Percentiles rank a stretch among this genome's conserved stretches.
These are phyloP conservation scores for Osmerus eperlanus DNA, from an alignment of 2,113 vertebrate genomes.

Conservation along the genomic window DNA sequence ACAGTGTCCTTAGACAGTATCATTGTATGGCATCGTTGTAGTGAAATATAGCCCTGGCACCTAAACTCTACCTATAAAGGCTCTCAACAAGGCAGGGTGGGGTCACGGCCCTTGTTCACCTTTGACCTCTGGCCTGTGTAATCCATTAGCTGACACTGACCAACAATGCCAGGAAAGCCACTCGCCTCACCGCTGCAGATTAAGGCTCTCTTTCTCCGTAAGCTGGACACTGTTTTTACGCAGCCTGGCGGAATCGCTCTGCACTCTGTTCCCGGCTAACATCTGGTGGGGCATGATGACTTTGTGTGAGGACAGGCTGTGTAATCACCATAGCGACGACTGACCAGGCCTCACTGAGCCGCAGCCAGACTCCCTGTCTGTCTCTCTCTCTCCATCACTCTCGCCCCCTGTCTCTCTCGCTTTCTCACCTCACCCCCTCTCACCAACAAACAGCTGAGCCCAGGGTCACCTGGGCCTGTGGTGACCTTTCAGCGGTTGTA, in stretches of 20 bases:
- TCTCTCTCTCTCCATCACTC: not conserved
- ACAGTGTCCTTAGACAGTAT: too few species aligned
- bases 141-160: not conserved
- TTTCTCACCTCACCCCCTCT: slow-evolving; percentile 1
- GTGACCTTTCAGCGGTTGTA: not conserved
- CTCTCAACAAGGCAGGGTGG: not conserved
- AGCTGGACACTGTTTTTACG: not conserved
- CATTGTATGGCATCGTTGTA: too few species aligned
- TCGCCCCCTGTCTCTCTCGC: not conserved
- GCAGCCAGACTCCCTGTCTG: slow-evolving; percentile 23
- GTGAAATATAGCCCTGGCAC: too few species aligned
- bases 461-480: too few species aligned
- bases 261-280: not conserved
- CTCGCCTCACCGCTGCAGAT: not conserved
- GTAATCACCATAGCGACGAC: not conserved
- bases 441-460: too few species aligned
- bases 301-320: not conserved
- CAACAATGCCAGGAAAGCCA: not conserved
- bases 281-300: not conserved
- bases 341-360: not conserved
- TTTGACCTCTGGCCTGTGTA: not conserved
- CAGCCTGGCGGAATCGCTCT: not conserved
- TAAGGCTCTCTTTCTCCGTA: not conserved
- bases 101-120: not conserved
- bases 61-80: too few species aligned